These are phyloP conservation scores for Amphiduros pacificus DNA, from an alignment of 2,888 invertebrate species.

Conservation along the genomic window DNA sequence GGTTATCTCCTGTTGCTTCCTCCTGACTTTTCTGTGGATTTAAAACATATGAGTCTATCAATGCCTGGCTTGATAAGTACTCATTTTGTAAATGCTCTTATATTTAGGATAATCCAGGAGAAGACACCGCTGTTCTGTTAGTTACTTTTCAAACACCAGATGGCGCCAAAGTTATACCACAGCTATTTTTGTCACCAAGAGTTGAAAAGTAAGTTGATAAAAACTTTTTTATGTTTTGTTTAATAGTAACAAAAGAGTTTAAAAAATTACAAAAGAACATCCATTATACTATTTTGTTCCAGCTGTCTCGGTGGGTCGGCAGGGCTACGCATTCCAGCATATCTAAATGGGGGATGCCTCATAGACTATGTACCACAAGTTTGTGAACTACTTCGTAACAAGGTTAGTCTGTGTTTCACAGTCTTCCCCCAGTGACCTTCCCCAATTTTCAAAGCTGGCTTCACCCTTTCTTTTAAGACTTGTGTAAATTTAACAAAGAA, in stretches of 20 bases:
- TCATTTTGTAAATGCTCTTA: too few relatives aligned
- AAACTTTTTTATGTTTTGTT: background rate
- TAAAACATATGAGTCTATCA: too few relatives aligned
- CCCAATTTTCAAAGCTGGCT: too few relatives aligned
- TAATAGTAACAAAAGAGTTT: background rate
- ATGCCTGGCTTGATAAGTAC: too few relatives aligned
- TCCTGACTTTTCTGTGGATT: too few relatives aligned
- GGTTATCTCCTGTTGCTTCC: too few relatives aligned
- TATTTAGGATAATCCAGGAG: conserved; percentile 60
- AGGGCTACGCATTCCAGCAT: conserved; percentile 61
- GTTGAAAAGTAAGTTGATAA: conserved; percentile 60
- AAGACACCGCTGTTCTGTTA: conserved; percentile 65
- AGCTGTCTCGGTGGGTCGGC: conserved; percentile 60
- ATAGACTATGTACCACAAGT: conserved; percentile 59
- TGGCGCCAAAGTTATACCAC: conserved; percentile 59
- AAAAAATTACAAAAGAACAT: background rate
- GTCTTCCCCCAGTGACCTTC: too few relatives aligned
- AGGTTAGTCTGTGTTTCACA: conserved; percentile 39
- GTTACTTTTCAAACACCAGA: conserved; percentile 65
- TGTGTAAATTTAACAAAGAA: too few relatives aligned
- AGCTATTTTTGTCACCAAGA: conserved; percentile 63
- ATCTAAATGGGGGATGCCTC: conserved; percentile 57
- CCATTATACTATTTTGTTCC: conserved; percentile 4
- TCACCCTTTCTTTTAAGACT: too few relatives aligned
- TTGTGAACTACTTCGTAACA: conserved; percentile 52